These are phyloP conservation scores for Dendrolimus kikuchii DNA, from an alignment of 1,140 invertebrate genomes.

Conservation along the genomic window DNA sequence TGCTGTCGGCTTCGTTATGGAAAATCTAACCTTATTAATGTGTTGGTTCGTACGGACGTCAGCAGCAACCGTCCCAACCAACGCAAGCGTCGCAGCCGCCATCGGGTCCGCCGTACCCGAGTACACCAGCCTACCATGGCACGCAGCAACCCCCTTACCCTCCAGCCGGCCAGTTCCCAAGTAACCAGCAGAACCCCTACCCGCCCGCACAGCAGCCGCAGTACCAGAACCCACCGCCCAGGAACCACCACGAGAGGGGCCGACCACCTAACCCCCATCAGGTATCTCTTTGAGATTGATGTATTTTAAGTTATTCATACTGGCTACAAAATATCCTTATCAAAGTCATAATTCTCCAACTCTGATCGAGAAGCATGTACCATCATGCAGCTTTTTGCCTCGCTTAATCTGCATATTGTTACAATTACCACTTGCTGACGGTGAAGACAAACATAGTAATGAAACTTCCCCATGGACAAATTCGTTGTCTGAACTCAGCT, in stretches of 20 bases:
- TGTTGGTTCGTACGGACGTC: slow-evolving; percentile 72
- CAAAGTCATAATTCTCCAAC: too few species aligned
- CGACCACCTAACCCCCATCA: slow-evolving; percentile 65
- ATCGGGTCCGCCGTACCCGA: slow-evolving; percentile 68
- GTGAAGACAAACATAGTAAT: too few species aligned
- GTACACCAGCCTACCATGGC: slow-evolving; percentile 69
- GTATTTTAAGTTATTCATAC: slow-evolving; percentile 4
- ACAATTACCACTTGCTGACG: too few species aligned
- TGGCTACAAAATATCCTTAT: neutral
- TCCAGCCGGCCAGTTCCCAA: slow-evolving; percentile 60
- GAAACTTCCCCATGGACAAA: too few species aligned
- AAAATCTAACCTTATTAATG: slow-evolving; percentile 73
- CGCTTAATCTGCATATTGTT: too few species aligned
- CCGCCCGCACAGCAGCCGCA: slow-evolving; percentile 47
- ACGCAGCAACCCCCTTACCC: slow-evolving; percentile 67
- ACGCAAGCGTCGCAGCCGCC: slow-evolving; percentile 74
- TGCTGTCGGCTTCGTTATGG: slow-evolving; percentile 65
- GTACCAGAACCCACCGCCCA: slow-evolving; percentile 56
- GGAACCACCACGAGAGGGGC: slow-evolving; percentile 61
- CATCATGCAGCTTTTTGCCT: too few species aligned
- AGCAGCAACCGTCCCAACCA: slow-evolving; percentile 72
- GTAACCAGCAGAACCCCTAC: slow-evolving; percentile 62
- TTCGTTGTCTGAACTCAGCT: too few species aligned
- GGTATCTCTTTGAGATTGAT: slow-evolving; percentile 24
- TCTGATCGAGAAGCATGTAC: too few species aligned